Evolutionary conservation across 1,140 invertebrate species (phyloP).

Genomic region (Drosophila lini): DNA sequence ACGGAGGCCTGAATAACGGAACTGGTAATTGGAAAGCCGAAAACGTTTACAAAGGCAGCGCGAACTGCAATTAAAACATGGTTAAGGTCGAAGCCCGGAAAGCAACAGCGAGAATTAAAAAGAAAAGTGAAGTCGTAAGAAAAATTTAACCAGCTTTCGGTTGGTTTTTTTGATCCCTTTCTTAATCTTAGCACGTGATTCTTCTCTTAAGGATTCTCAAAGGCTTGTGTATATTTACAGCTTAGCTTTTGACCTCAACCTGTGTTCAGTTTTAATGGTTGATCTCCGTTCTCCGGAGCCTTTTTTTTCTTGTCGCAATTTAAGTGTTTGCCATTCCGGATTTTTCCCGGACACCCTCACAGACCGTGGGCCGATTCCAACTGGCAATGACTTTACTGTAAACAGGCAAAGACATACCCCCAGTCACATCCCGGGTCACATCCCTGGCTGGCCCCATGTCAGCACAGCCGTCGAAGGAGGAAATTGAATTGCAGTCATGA

Average conservation of each 20-base stretch:
- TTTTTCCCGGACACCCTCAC: conserved; percentile 7
- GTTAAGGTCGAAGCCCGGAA: too few relatives aligned
- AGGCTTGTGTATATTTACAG: neutral
- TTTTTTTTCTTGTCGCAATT: neutral
- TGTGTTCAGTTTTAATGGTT: neutral
- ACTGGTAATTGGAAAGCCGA: neutral
- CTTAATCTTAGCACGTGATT: neutral
- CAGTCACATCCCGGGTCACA: neutral
- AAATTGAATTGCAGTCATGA: conserved; percentile 79
- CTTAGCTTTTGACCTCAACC: neutral
- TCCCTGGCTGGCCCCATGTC: conserved; percentile 11
- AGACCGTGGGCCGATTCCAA: conserved; percentile 1
- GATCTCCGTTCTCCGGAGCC: neutral
- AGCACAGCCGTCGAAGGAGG: conserved; percentile 33
- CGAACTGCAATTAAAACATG: neutral
- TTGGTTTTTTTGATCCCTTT: too few relatives aligned
- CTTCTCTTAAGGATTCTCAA: neutral
- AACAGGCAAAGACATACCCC: conserved; percentile 7
- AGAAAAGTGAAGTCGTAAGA: neutral
- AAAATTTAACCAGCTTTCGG: too few relatives aligned
- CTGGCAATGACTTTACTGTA: conserved; percentile 25
- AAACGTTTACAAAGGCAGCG: neutral
- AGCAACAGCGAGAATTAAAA: neutral
- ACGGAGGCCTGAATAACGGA: neutral
- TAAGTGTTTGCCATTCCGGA: conserved; percentile 5